A percentile compares a stretch with the other conserved stretches of the same genome.
These are phyloP conservation scores for Chiloscyllium punctatum DNA, from an alignment of 2,797 vertebrate species.

Conservation along the genomic window DNA sequence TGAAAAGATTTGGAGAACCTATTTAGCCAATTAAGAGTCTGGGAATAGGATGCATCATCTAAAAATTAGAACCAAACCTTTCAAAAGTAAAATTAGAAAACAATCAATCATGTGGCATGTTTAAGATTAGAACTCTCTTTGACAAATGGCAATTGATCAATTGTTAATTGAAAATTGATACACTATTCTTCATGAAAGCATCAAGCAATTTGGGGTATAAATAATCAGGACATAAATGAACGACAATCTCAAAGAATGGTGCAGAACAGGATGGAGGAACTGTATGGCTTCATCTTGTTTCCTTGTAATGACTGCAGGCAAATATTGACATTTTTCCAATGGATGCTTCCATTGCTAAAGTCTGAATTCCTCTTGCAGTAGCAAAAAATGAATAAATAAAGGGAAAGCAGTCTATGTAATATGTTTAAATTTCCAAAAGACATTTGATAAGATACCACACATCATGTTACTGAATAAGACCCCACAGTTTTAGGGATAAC, in stretches of 20 bases:
- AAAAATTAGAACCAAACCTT: background rate
- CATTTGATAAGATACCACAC: no score
- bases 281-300: background rate
- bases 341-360: background rate
- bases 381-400: no score
- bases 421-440: no score
- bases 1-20: background rate
- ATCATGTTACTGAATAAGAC: no score
- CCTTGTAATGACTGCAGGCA: background rate
- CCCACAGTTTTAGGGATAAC: no score
- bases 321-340: background rate
- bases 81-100: background rate
- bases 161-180: background rate
- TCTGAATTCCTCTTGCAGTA: no score
- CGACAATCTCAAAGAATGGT: background rate
- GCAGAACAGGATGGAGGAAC: background rate
- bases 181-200: background rate
- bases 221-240: background rate
- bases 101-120: background rate
- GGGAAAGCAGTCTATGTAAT: no score
- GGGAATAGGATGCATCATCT: background rate
- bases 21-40: background rate
- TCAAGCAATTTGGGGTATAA: background rate
- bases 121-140: background rate
- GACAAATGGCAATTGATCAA: background rate